Evolutionary conservation across 2,888 invertebrate genomes (phyloP), one percentile per base, ranked within the genome.

Genomic region (Agriopis leucophaearia): DNA sequence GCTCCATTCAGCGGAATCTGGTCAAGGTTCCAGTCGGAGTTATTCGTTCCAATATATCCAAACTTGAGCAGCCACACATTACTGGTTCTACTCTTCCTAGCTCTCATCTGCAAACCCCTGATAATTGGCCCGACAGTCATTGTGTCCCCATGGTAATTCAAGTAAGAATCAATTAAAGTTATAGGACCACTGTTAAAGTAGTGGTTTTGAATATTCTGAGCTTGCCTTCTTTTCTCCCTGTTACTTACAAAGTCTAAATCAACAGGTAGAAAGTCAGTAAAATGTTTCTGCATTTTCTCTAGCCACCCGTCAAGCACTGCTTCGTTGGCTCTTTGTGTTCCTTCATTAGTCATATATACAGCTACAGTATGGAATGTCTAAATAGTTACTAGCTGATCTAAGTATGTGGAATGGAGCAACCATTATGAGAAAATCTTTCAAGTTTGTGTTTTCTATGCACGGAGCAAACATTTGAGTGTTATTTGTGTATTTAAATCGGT

Each of bases 231-330:
- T 48, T 38, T 8, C 1, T 38, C 12, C 58, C 9, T 7, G 15
- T 8, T 16, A 8, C 0, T 58, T 12, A 8, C 18, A 38, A 58
- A 58, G 38, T 58, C 18, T n/a, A 58, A 48, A 38, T 58, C 58
- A 13, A 58, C 48, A 13, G 48, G 58, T 5, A 58, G 13, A 18
- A 58, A 58, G n/a, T 58, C 44, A 3, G 16, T 18, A 58, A 58
- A 48, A 16, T 58, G 6, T 36, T 10, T 16, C 36, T 62, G 44
- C 69, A 69, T 69, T 47, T 57, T 42, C 10, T 38, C 10, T 13
- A 69, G n/a, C 69, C 69, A 69, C 36, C 44, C 18, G 48, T 58
- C 44, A 38, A n/a, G 9, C 3, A 65, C 15, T 15, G 64, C 65
- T 62, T 64, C 52, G 5, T 16, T 1, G 6, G 58, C 61, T 50